phyloP scores from a whole-genome alignment of 2,113 vertebrate species.

The Prunella fulvescens region DNA sequence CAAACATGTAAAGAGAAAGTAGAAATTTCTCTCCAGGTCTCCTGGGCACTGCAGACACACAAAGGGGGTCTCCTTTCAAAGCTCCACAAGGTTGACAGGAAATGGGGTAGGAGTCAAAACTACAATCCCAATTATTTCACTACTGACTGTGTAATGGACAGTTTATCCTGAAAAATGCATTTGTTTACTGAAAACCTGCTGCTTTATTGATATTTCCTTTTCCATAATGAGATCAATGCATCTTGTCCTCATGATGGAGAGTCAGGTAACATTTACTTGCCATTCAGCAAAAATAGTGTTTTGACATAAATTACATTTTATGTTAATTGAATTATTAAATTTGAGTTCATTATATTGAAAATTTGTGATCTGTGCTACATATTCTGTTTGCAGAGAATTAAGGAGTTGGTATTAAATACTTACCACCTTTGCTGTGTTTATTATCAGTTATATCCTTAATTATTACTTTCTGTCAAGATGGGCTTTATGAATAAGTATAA shows the following conservation, averaged over 20 bases:
- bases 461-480: constrained; percentile 34
- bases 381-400: constrained; percentile 1
- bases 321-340: constrained; percentile 51
- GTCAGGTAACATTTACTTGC: constrained; percentile 27
- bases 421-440: constrained; percentile 25
- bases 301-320: constrained; percentile 35
- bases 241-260: constrained; percentile 8
- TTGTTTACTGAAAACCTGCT: constrained; percentile 47
- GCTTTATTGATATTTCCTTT: constrained; percentile 59
- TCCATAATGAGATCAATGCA: not conserved
- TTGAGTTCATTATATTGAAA: constrained; percentile 6
- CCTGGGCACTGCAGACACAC: not conserved
- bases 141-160: not conserved
- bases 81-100: not conserved
- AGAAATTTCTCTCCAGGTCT: not conserved
- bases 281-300: constrained; percentile 38
- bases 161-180: constrained; percentile 37
- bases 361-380: not conserved
- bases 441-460: constrained; percentile 58
- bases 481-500: constrained; percentile 13
- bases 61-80: not conserved
- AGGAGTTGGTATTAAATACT: constrained; percentile 37
- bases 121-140: not conserved
- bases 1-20: not conserved
- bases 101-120: not conserved